phyloP scores from a whole-genome alignment of 2,888 invertebrate species.

The Halictus ligatus region DNA sequence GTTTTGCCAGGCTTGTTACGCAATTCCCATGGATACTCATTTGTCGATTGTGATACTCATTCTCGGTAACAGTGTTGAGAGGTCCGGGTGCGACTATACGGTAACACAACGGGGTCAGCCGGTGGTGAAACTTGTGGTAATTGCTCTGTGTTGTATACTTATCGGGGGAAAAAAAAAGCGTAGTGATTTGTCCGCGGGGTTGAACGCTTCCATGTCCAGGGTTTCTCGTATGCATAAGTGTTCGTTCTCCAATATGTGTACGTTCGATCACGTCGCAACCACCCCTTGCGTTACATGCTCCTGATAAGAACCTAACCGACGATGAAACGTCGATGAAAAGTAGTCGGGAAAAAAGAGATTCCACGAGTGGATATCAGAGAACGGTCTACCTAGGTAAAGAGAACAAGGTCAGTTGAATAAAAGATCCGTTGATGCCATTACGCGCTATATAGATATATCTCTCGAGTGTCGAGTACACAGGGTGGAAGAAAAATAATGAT shows the following conservation, averaged over 20 bases:
- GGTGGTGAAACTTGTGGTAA: slow-evolving; percentile 58
- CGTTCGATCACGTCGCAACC: slow-evolving; percentile 44
- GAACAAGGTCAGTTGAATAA: slow-evolving; percentile 78
- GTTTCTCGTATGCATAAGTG: slow-evolving; percentile 45
- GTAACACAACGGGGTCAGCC: slow-evolving; percentile 53
- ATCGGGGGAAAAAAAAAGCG: slow-evolving; percentile 17
- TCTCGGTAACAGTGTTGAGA: slow-evolving; percentile 40
- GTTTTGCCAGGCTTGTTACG: neutral
- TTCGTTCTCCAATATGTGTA: slow-evolving; percentile 53
- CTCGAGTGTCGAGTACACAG: slow-evolving; percentile 1
- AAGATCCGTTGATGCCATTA: slow-evolving; percentile 46
- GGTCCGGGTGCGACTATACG: slow-evolving; percentile 20
- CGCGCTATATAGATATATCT: neutral
- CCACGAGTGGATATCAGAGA: slow-evolving; percentile 70
- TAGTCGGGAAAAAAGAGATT: slow-evolving; percentile 63
- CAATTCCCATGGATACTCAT: slow-evolving; percentile 1
- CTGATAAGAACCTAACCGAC: slow-evolving; percentile 53
- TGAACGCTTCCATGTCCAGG: slow-evolving; percentile 51
- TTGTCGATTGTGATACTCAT: slow-evolving; percentile 31
- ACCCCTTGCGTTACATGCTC: slow-evolving; percentile 43
- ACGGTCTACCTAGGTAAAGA: slow-evolving; percentile 61
- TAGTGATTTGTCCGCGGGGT: slow-evolving; percentile 47
- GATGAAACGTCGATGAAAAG: slow-evolving; percentile 50
- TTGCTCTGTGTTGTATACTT: slow-evolving; percentile 55
- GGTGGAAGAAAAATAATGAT: neutral